phyloP scores from a whole-genome alignment of 2,888 invertebrate genomes.

The Cephus pygmeus region DNA sequence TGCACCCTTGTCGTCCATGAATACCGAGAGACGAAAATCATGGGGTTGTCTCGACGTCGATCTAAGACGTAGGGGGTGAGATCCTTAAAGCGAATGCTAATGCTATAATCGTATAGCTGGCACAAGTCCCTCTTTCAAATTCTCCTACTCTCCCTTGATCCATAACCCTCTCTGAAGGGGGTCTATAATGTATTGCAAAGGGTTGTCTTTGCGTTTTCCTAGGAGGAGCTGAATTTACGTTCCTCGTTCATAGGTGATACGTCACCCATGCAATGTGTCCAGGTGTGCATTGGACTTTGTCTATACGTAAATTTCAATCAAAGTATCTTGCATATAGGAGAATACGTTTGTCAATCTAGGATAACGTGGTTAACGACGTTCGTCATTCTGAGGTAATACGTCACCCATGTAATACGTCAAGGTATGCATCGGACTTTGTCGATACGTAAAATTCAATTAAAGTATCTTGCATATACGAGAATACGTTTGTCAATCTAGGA shows the following conservation, averaged over 20 bases:
- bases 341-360: background rate
- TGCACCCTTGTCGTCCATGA: slow-evolving; percentile 28
- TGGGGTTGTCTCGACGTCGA: slow-evolving; percentile 29
- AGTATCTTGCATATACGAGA: background rate
- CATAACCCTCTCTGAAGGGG: slow-evolving; percentile 2
- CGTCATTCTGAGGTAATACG: slow-evolving; percentile 36
- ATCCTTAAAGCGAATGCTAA: background rate
- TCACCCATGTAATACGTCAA: slow-evolving; percentile 4
- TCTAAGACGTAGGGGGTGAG: slow-evolving; percentile 1
- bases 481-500: background rate
- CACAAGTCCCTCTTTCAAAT: slow-evolving; percentile 25
- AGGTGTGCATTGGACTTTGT: background rate
- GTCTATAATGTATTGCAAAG: slow-evolving; percentile 42
- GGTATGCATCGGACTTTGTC: background rate
- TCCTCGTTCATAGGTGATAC: slow-evolving; percentile 38
- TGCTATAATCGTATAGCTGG: background rate
- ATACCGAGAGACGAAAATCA: slow-evolving; percentile 30
- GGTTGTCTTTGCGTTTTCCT: slow-evolving; percentile 35
- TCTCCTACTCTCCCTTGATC: background rate
- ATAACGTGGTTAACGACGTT: slow-evolving; percentile 12
- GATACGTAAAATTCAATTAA: background rate
- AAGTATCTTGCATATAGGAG: background rate
- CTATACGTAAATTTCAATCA: background rate
- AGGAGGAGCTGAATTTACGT: slow-evolving; percentile 24
- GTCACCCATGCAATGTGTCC: slow-evolving; percentile 8